Percentiles rank a stretch among this genome's conserved stretches.
Evolutionary conservation across 2,113 vertebrate species (phyloP).

Genomic region (Anarrhichthys ocellatus): DNA sequence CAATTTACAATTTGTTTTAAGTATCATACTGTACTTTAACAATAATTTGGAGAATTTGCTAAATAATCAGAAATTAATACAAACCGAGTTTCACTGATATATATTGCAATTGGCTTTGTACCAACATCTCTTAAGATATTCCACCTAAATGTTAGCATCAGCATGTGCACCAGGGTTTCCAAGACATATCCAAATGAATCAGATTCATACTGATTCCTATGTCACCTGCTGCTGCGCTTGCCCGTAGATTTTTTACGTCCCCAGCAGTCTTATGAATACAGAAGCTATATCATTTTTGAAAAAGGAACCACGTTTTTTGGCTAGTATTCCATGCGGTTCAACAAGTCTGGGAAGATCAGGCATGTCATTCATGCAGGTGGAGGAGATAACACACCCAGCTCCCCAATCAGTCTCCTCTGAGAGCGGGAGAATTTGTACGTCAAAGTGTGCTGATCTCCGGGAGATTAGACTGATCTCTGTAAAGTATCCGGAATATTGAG

Average conservation of each 20-base stretch:
- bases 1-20: slow-evolving; percentile 3
- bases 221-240: background rate
- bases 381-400: slow-evolving; percentile 22
- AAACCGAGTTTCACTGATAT: slow-evolving; percentile 3
- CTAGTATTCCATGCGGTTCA: slow-evolving; percentile 13
- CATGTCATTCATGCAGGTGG: slow-evolving; percentile 33
- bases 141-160: slow-evolving; percentile 24
- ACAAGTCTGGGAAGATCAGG: slow-evolving; percentile 29
- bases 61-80: slow-evolving; percentile 41
- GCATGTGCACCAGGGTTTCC: slow-evolving; percentile 5
- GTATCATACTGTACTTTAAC: slow-evolving; percentile 19
- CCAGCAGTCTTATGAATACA: slow-evolving; percentile 15
- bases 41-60: slow-evolving; percentile 20
- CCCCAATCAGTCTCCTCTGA: slow-evolving; percentile 35
- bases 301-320: background rate
- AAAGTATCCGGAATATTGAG: slow-evolving; percentile 27
- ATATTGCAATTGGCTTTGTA: slow-evolving; percentile 13
- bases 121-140: slow-evolving; percentile 6
- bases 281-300: slow-evolving; percentile 26
- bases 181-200: slow-evolving; percentile 35
- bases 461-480: slow-evolving; percentile 21
- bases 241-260: slow-evolving; percentile 5
- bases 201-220: slow-evolving; percentile 44
- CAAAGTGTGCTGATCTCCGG: slow-evolving; percentile 33
- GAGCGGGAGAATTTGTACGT: slow-evolving; percentile 17